Evolutionary conservation across 1,140 invertebrate species (phyloP).

Genomic region (Drosophila miranda): DNA sequence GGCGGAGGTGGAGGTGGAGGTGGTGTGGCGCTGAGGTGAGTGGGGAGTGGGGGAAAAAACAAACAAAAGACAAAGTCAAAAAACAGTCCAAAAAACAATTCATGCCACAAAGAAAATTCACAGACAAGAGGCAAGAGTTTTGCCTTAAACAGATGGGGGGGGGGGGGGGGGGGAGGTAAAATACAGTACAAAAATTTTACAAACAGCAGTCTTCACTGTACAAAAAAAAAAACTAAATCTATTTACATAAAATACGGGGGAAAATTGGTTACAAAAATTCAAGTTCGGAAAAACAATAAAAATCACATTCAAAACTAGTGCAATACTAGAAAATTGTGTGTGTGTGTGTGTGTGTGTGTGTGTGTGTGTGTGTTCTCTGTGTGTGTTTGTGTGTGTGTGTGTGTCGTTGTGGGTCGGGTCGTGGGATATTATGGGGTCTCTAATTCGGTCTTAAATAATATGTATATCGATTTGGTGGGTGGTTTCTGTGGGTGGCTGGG

Average conservation of each 20-base stretch:
- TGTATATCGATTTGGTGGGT: slow-evolving; percentile 27
- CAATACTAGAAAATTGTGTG: slow-evolving; percentile 35
- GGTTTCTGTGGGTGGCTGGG: slow-evolving; percentile 16
- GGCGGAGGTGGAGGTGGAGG: neutral
- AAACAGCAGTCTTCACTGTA: slow-evolving; percentile 21
- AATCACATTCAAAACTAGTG: slow-evolving; percentile 33
- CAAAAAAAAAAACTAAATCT: slow-evolving; percentile 32
- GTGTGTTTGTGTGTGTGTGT: slow-evolving; percentile 39
- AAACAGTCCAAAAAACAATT: slow-evolving; percentile 47
- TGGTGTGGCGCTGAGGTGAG: slow-evolving; percentile 9
- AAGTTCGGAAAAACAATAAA: slow-evolving; percentile 29
- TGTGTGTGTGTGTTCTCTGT: slow-evolving; percentile 22
- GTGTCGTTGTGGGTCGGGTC: slow-evolving; percentile 13
- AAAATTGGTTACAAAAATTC: slow-evolving; percentile 32
- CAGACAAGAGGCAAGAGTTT: slow-evolving; percentile 34
- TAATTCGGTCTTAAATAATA: slow-evolving; percentile 21
- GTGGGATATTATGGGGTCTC: neutral
- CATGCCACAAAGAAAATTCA: slow-evolving; percentile 41
- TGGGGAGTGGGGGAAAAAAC: neutral
- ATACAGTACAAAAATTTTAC: slow-evolving; percentile 31
- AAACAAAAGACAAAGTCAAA: slow-evolving; percentile 21
- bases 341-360: slow-evolving; percentile 29
- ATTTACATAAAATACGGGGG: slow-evolving; percentile 11
- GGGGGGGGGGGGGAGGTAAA: neutral
- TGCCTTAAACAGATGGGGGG: neutral